Percentiles rank a stretch among this genome's conserved stretches.
These are phyloP conservation scores for Rallus crepitans DNA, from an alignment of 2,797 vertebrate genomes.

Conservation along the genomic window DNA sequence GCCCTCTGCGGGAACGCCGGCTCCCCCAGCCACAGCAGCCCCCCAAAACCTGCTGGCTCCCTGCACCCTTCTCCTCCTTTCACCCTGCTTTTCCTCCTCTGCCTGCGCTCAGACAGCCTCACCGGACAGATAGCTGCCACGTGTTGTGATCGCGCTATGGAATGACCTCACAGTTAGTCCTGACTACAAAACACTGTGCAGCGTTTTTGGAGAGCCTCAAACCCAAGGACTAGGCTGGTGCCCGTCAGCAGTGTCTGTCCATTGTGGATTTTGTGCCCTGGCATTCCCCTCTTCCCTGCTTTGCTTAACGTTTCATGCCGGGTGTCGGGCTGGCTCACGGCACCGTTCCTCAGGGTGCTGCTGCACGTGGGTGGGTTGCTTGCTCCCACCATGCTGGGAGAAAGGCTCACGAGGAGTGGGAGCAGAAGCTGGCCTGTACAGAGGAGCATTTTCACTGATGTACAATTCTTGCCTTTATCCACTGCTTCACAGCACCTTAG, in stretches of 20 bases:
- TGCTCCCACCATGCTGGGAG: rapidly evolving
- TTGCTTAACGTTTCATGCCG: rapidly evolving
- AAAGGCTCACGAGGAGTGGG: background rate
- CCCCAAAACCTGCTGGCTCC: background rate
- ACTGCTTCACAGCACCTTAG: background rate
- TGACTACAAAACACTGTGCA: background rate
- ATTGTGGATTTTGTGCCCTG: too few relatives aligned
- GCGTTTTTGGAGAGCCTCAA: background rate
- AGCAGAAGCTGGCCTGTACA: background rate
- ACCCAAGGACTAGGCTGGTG: rapidly evolving
- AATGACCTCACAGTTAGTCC: background rate
- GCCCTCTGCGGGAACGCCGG: constrained; percentile 31
- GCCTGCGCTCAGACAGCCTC: background rate
- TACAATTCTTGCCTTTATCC: background rate
- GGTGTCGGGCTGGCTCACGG: background rate
- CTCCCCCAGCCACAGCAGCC: background rate
- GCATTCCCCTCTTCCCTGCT: too few relatives aligned
- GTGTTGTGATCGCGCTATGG: rapidly evolving
- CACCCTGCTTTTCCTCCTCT: background rate
- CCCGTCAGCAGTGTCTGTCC: rapidly evolving
- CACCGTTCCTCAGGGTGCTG: rapidly evolving
- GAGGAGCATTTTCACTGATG: background rate
- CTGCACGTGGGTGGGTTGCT: background rate
- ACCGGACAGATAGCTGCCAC: rapidly evolving
- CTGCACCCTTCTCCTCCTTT: background rate